These are phyloP conservation scores for Drosophila carrolli DNA, from an alignment of 1,140 invertebrate genomes.

Conservation along the genomic window DNA sequence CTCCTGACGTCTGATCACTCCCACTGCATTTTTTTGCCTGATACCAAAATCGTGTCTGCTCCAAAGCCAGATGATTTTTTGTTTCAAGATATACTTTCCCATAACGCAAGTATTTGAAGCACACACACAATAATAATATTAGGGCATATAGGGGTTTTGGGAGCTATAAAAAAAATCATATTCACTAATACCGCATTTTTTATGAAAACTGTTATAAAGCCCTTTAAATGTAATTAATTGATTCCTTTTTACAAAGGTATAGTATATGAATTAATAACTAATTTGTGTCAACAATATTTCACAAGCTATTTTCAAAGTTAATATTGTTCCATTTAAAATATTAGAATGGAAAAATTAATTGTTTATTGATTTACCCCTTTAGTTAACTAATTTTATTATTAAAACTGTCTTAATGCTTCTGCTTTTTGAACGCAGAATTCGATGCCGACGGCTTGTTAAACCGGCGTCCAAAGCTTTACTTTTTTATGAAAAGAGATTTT, in stretches of 20 bases:
- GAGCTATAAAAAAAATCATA: too few relatives aligned
- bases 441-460: neutral
- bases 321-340: too few relatives aligned
- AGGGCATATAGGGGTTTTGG: neutral
- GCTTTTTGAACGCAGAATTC: neutral
- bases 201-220: neutral
- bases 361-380: too few relatives aligned
- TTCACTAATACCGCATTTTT: neutral
- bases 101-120: slow-evolving; percentile 4
- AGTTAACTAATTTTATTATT: too few relatives aligned
- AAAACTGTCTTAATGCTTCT: too few relatives aligned
- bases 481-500: neutral
- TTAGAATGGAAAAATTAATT: too few relatives aligned
- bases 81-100: slow-evolving; percentile 17
- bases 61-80: slow-evolving; percentile 4
- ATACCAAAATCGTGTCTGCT: slow-evolving; percentile 11
- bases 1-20: slow-evolving; percentile 42
- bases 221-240: too few relatives aligned
- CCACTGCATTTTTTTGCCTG: slow-evolving; percentile 12
- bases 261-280: too few relatives aligned
- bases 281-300: too few relatives aligned
- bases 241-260: too few relatives aligned
- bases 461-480: neutral
- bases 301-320: too few relatives aligned
- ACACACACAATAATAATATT: neutral